Base-by-base conservation (phyloP, 2,797 vertebrate species). In the Arctocebus calabarensis region DNA sequence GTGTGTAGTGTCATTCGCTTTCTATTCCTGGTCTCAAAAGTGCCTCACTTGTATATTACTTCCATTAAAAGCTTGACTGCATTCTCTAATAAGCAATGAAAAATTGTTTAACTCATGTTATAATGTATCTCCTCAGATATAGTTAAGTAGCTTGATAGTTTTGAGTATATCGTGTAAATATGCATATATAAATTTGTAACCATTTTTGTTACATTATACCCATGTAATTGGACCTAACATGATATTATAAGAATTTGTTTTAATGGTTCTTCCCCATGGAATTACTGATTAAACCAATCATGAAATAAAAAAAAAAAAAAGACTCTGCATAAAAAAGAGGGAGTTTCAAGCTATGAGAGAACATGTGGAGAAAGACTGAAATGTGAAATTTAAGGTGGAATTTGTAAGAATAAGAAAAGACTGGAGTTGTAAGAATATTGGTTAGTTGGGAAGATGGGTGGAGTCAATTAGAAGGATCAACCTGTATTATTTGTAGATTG, bases 101-200 rank as follows among this genome's bases (percentile, higher is more conserved):
- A 98, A 98, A 98, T 99, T 99, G 99, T 99, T 99, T 98, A 99
- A 99, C 98, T 99, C 98, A 98, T 99, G 98, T 98, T 98, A 98
- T 99, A 98, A 98, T 99, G 98, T 99, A 99, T 99, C 99, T 99
- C 98, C 98, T 99, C 98, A 99, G 97, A 96, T 98, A 96, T 97
- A 98, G 99, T 99, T 98, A 98, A 99, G 98, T 99, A 99, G 98
- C 99, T 99, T 98, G 99, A 99, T 99, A 98, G 98, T 99, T 99
- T 99, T 98, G 98, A 99, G 98, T 99, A 99, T 99, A 99, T 99
- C 98, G 99, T 99, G 99, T 99, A 99, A 99, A 99, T 99, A 99
- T 98, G 98, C 99, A 99, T 99, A 99, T 98, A 97, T 97, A 98
- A 99, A 98, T 99, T 99, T 99, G 99, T 99, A 99, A 99, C 98